Evolutionary conservation across 2,797 vertebrate genomes (phyloP).

Genomic region (Paramormyrops hopkinsi): DNA sequence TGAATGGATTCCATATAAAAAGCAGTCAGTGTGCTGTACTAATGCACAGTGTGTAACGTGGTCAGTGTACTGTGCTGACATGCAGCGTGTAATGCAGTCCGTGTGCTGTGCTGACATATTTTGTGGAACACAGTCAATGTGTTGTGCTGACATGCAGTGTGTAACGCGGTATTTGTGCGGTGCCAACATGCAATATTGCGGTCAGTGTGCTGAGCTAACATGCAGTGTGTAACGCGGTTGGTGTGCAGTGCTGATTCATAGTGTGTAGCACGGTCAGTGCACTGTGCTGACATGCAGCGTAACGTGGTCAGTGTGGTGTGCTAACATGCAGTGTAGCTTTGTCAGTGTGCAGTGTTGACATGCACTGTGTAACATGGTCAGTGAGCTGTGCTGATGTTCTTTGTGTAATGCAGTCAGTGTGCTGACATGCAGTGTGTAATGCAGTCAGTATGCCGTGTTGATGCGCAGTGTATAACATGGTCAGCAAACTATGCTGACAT

Average conservation of each 20-base stretch:
- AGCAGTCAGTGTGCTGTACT: neutral
- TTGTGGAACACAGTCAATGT: neutral
- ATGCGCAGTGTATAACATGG: neutral
- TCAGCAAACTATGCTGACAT: neutral
- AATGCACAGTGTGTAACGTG: neutral
- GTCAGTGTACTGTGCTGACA: neutral
- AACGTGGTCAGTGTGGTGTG: neutral
- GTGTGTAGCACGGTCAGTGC: neutral
- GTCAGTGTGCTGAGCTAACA: neutral
- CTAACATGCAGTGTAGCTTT: neutral
- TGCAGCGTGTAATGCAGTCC: neutral
- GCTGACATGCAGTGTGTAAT: neutral
- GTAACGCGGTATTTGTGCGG: neutral
- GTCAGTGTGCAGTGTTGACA: neutral
- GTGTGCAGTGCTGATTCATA: neutral
- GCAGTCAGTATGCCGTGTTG: neutral
- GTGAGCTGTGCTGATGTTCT: neutral
- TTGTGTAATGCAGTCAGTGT: neutral
- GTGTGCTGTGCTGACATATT: neutral
- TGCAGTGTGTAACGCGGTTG: neutral
- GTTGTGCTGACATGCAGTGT: neutral
- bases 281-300: neutral
- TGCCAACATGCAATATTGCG: neutral
- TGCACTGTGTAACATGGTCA: neutral
- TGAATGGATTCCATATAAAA: neutral